Percentiles rank a stretch among this genome's conserved stretches.
These are phyloP conservation scores for Polia nebulosa DNA, from an alignment of 2,888 invertebrate genomes.

Conservation along the genomic window DNA sequence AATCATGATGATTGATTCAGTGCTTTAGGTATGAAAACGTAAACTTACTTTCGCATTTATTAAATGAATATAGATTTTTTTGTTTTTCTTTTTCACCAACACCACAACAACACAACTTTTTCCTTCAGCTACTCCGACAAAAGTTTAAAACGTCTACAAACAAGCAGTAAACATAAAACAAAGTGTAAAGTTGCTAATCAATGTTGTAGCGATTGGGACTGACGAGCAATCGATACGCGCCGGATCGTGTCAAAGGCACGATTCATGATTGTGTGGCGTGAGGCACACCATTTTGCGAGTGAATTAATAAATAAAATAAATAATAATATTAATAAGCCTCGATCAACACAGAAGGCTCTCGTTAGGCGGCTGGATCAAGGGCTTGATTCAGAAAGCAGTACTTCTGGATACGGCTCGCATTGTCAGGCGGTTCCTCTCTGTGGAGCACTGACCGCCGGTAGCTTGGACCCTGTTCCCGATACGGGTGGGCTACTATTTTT, in stretches of 20 bases:
- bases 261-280: slow-evolving; percentile 30
- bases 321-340: too few species aligned
- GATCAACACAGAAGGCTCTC: too few species aligned
- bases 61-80: not conserved
- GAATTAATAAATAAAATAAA: not conserved
- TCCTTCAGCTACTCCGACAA: not conserved
- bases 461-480: too few species aligned
- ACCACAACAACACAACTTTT: not conserved
- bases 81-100: not conserved
- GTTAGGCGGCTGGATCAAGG: too few species aligned
- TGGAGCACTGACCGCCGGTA: too few species aligned
- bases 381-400: too few species aligned
- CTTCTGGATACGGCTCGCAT: too few species aligned
- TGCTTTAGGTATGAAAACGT: too few species aligned
- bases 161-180: slow-evolving; percentile 44
- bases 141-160: slow-evolving; percentile 30
- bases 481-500: too few species aligned
- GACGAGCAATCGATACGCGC: slow-evolving; percentile 52
- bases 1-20: too few species aligned
- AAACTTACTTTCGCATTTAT: too few species aligned
- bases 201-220: slow-evolving; percentile 51
- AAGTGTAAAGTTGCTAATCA: slow-evolving; percentile 59
- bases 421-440: too few species aligned
- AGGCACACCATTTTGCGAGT: not conserved
- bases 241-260: slow-evolving; percentile 51